A percentile compares a stretch with the other conserved stretches of the same genome.
These are phyloP conservation scores for Clarias magur DNA, from an alignment of 2,113 vertebrate genomes.

Conservation along the genomic window DNA sequence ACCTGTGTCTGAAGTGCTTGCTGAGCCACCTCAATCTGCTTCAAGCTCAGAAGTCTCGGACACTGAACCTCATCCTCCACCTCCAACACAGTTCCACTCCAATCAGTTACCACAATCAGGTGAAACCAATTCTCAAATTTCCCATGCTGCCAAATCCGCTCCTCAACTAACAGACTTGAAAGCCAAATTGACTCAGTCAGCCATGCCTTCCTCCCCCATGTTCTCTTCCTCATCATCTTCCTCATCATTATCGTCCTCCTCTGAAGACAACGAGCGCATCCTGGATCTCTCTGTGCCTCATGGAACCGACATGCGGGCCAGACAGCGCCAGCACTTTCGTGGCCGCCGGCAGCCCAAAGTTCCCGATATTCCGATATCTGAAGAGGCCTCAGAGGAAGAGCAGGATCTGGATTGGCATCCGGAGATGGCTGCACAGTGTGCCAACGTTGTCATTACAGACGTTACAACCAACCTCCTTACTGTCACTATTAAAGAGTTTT, in stretches of 20 bases:
- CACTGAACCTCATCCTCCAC: constrained; percentile 49
- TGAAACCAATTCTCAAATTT: not conserved
- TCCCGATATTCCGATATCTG: constrained; percentile 43
- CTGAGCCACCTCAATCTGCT: constrained; percentile 33
- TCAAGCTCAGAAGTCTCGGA: constrained; percentile 73
- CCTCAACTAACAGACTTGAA: constrained; percentile 39
- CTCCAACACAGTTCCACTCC: constrained; percentile 42
- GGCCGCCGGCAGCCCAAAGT: constrained; percentile 43
- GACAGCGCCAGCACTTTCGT: constrained; percentile 35
- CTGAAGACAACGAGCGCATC: constrained; percentile 58
- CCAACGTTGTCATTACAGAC: constrained; percentile 95
- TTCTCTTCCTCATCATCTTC: constrained; percentile 79
- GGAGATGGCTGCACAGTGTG: constrained; percentile 90
- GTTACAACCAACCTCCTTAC: constrained; percentile 98
- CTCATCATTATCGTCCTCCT: constrained; percentile 78
- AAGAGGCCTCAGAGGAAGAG: constrained; percentile 65
- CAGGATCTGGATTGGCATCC: constrained; percentile 89
- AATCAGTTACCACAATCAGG: constrained; percentile 48
- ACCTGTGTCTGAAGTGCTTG: not conserved
- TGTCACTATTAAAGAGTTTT: constrained; percentile 98
- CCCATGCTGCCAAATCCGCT: constrained; percentile 38
- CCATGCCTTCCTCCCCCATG: constrained; percentile 56
- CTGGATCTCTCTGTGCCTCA: constrained; percentile 55
- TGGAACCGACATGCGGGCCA: constrained; percentile 28
- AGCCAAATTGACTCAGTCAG: constrained; percentile 39